Evolutionary conservation across 1,140 invertebrate species (phyloP), one percentile per base, ranked within the genome.

Genomic region (Paraescarpia echinospica): DNA sequence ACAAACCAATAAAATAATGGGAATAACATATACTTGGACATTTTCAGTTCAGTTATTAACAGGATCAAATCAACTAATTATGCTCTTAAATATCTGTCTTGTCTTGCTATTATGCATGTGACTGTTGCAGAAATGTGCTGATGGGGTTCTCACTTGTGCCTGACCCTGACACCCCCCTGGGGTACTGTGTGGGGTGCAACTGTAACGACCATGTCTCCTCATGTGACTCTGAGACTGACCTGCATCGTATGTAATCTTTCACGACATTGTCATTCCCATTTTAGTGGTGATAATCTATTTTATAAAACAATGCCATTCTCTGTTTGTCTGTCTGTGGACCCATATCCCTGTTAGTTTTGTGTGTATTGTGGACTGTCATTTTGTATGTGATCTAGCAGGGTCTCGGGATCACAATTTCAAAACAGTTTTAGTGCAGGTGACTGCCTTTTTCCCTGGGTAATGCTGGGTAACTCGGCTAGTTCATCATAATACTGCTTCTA

Each of bases 181-280:
- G 95, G 18, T 94, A 94, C 94, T 99, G 99, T 96, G 97, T 98
- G 14, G 97, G 98, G 0, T 99, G 99, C 95, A 97, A 99, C 93
- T 97, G 97, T 94, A 96, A 99, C 95, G 98, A 98, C 0, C 99
- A 99, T 95, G 97, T 98, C 0, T 97, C 97, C 59, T 97, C 97
- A 91, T 99, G 99, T 95, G 98, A 99, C 94, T 98, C 98, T 33
- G 97, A 98, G 59, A 99, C 99, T 88, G 99, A 99, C 98, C 92
- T 99, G 99, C 95, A 95, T 97, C 93, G 98, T 98, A 34, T 90
- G 89, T 90, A 5, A 33, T 2, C 89, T 77, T 18, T 77, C 41
- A 6, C 12, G 41, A 6, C 41, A n/a, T n/a, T n/a, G n/a, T n/a
- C n/a, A n/a, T n/a, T n/a, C n/a, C n/a, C n/a, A n/a, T n/a, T n/a